Evolutionary conservation across 2,113 vertebrate genomes (phyloP).

Genomic region (Orthochromis indermauri): DNA sequence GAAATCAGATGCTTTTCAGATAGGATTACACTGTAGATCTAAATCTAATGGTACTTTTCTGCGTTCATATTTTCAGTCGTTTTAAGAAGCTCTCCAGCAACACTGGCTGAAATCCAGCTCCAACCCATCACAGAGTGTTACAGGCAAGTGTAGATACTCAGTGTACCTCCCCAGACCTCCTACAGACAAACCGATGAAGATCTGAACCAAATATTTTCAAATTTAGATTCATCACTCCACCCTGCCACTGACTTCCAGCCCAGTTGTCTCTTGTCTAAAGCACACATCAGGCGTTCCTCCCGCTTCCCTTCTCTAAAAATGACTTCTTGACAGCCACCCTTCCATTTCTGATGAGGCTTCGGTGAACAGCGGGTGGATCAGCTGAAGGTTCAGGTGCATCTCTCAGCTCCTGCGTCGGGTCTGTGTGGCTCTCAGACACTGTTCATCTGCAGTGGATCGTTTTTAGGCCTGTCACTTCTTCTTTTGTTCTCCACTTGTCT

Average conservation of each 20-base stretch:
- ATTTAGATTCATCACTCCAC: background rate
- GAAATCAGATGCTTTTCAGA: background rate
- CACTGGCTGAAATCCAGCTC: background rate
- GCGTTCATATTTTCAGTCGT: background rate
- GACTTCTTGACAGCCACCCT: background rate
- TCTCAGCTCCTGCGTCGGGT: background rate
- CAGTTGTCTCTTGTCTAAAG: background rate
- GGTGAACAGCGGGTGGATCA: background rate
- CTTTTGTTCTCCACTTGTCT: background rate
- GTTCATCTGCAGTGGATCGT: background rate
- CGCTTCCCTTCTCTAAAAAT: background rate
- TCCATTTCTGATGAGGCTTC: background rate
- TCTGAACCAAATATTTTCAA: background rate
- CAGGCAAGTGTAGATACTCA: background rate
- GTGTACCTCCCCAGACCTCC: background rate
- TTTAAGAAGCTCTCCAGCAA: background rate
- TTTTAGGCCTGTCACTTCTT: background rate
- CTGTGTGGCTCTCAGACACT: background rate
- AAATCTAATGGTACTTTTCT: background rate
- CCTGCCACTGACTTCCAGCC: background rate
- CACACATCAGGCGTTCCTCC: background rate
- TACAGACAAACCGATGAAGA: background rate
- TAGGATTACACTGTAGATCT: background rate
- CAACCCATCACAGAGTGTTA: background rate
- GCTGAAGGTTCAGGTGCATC: background rate